Conservation (phyloP, 2,113 vertebrate genomes). For the Cyprinodon variegatus region DNA sequence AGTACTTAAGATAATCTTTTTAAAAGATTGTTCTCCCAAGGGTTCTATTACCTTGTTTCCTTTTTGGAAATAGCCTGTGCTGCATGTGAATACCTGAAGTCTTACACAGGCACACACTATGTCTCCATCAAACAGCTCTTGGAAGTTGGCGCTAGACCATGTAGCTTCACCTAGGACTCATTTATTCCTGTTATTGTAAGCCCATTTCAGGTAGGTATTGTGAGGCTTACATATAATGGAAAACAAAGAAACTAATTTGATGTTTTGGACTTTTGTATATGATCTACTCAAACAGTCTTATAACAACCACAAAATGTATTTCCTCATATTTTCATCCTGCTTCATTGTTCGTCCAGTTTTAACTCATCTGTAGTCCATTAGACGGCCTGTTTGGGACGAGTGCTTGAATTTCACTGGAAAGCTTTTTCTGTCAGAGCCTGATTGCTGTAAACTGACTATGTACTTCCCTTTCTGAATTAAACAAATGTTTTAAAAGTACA, state of each 20-base stretch:
- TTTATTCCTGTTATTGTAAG: slow-evolving; percentile 27
- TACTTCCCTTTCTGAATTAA: slow-evolving; percentile 21
- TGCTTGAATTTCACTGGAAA: slow-evolving; percentile 44
- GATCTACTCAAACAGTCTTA: neutral
- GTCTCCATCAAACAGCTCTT: slow-evolving; percentile 34
- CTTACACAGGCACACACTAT: slow-evolving; percentile 23
- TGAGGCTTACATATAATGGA: slow-evolving; percentile 5
- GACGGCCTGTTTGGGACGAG: slow-evolving; percentile 11
- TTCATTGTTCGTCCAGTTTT: slow-evolving; percentile 17
- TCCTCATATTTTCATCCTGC: slow-evolving; percentile 42
- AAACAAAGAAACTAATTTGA: neutral
- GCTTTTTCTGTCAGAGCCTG: slow-evolving; percentile 39
- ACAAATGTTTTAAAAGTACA: slow-evolving; percentile 31
- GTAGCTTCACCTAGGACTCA: slow-evolving; percentile 37
- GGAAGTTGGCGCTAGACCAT: slow-evolving; percentile 40
- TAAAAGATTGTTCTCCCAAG: neutral
- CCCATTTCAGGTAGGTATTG: neutral
- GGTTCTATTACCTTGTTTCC: neutral
- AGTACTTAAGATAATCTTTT: neutral
- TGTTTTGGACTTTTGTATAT: slow-evolving; percentile 1
- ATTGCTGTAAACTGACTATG: slow-evolving; percentile 37
- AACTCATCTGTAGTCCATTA: slow-evolving; percentile 67
- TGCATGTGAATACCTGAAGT: neutral
- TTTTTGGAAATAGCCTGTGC: neutral
- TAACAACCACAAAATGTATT: slow-evolving; percentile 35